Percentiles rank a stretch among this genome's conserved stretches.
phyloP scores from a whole-genome alignment of 2,797 vertebrate species.

The Diceros bicornis region DNA sequence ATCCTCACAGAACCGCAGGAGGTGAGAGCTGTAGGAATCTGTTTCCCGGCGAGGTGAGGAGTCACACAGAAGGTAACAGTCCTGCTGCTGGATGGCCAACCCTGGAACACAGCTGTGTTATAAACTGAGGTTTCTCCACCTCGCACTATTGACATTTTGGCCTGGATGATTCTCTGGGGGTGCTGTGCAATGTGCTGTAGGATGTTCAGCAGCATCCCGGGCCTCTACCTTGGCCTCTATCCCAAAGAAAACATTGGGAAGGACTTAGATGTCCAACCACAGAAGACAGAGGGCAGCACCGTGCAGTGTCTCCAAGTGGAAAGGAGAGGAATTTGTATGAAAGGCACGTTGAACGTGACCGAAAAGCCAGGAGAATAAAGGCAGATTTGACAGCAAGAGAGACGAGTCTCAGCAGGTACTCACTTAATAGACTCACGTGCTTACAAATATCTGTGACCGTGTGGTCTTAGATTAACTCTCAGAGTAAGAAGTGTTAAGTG shows the following conservation, averaged over 20 bases:
- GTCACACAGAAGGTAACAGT: accelerated
- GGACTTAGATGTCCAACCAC: too few species aligned
- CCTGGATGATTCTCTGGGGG: accelerated
- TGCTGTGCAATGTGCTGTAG: accelerated
- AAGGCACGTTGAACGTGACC: accelerated
- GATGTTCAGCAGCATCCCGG: accelerated
- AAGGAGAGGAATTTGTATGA: neutral
- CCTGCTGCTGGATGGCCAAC: accelerated
- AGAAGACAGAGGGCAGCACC: too few species aligned
- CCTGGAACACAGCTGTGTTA: neutral
- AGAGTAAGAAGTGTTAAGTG: neutral
- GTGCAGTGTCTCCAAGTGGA: accelerated
- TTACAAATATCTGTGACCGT: constrained; percentile 13
- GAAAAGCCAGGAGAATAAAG: neutral
- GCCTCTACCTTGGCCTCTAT: neutral
- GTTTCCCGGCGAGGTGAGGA: neutral
- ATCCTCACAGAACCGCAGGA: accelerated
- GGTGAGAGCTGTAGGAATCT: too few species aligned
- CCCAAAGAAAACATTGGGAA: too few species aligned
- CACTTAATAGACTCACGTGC: neutral
- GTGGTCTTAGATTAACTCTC: neutral
- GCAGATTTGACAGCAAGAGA: neutral
- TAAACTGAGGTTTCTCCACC: accelerated
- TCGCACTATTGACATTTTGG: accelerated
- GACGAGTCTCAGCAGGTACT: neutral